Evolutionary conservation across 1,140 invertebrate species (phyloP).

Genomic region (Bombus sibiricus): DNA sequence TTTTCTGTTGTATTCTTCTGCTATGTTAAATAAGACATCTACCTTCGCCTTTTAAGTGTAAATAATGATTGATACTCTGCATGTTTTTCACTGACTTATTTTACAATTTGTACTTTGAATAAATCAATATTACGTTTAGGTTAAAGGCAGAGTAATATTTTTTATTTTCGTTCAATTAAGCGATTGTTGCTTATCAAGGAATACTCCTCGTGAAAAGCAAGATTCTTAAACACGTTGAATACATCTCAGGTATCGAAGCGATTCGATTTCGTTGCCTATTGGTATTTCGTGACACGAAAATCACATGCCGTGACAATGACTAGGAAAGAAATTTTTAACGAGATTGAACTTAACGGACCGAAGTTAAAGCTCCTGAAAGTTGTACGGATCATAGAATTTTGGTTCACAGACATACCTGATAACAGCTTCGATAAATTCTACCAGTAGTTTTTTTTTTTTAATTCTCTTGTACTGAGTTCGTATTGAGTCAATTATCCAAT

Average conservation of each 20-base stretch:
- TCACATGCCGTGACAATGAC: not conserved
- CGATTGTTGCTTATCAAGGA: too few relatives aligned
- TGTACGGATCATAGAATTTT: not conserved
- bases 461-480: too few relatives aligned
- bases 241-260: not conserved
- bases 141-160: too few relatives aligned
- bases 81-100: not conserved
- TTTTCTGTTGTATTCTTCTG: not conserved
- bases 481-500: not conserved
- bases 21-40: too few relatives aligned
- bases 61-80: not conserved
- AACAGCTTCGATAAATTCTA: not conserved
- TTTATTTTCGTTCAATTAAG: too few relatives aligned
- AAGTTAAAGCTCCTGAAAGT: not conserved
- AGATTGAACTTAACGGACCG: not conserved
- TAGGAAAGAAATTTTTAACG: conserved; percentile 13
- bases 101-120: not conserved
- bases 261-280: not conserved
- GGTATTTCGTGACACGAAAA: not conserved
- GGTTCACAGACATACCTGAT: not conserved
- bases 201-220: too few relatives aligned
- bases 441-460: not conserved
- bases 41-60: too few relatives aligned
- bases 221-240: too few relatives aligned
- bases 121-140: too few relatives aligned